Evolutionary conservation across 2,797 vertebrate species (phyloP).

Genomic region (Picus viridis): DNA sequence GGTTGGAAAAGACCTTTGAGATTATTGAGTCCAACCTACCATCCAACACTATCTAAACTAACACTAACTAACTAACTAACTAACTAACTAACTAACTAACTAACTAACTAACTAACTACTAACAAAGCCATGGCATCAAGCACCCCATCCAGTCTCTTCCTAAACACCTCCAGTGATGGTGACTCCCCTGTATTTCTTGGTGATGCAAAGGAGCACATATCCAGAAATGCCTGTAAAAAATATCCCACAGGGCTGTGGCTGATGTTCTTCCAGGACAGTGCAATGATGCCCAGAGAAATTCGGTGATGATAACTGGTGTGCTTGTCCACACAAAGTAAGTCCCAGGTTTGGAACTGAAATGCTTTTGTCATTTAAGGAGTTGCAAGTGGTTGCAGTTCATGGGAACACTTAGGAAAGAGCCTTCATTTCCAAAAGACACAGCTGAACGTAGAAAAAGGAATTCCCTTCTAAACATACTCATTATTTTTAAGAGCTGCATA

Average conservation of each 20-base stretch:
- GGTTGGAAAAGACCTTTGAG: too few species aligned
- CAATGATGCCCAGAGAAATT: rapidly evolving
- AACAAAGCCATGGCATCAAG: too few species aligned
- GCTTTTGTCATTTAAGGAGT: neutral
- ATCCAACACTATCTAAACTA: too few species aligned
- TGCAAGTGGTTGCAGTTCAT: neutral
- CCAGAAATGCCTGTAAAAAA: neutral
- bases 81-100: too few species aligned
- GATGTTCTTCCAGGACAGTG: neutral
- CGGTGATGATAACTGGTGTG: too few species aligned
- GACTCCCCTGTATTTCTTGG: neutral
- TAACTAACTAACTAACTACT: too few species aligned
- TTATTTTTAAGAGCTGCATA: neutral
- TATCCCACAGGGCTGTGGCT: neutral
- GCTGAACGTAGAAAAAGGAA: neutral
- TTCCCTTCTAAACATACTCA: neutral
- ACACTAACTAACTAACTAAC: too few species aligned
- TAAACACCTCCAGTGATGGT: too few species aligned
- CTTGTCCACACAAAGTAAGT: neutral
- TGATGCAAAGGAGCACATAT: neutral
- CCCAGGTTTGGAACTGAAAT: neutral
- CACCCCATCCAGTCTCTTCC: too few species aligned
- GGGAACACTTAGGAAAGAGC: neutral
- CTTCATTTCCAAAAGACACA: neutral
- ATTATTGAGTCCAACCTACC: too few species aligned